Conservation (phyloP, 2,888 invertebrate species). For the Tenthredo notha region DNA sequence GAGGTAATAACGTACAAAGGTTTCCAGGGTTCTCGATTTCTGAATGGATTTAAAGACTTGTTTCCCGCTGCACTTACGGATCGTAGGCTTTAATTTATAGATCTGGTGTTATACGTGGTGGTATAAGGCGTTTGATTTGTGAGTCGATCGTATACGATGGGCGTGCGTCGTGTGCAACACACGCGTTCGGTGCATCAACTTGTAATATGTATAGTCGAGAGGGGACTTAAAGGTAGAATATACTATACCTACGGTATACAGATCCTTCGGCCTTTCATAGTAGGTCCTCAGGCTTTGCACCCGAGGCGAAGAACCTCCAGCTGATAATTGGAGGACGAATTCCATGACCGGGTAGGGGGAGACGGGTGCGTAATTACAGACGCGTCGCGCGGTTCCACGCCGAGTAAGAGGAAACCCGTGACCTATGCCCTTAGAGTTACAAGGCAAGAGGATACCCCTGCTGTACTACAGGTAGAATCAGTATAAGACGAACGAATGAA, state of each 20-base stretch:
- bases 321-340: slow-evolving; percentile 52
- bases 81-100: slow-evolving; percentile 40
- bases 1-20: background rate
- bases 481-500: slow-evolving; percentile 20
- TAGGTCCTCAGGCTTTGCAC: slow-evolving; percentile 20
- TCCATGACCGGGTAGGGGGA: slow-evolving; percentile 36
- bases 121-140: slow-evolving; percentile 41
- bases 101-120: slow-evolving; percentile 19
- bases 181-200: slow-evolving; percentile 30
- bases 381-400: slow-evolving; percentile 51
- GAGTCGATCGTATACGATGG: slow-evolving; percentile 35
- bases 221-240: background rate
- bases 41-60: slow-evolving; percentile 7
- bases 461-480: slow-evolving; percentile 8
- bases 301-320: slow-evolving; percentile 36
- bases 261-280: slow-evolving; percentile 13
- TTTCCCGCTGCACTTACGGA: slow-evolving; percentile 15
- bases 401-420: slow-evolving; percentile 49
- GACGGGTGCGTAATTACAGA: slow-evolving; percentile 42
- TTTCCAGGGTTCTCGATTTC: slow-evolving; percentile 12
- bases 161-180: slow-evolving; percentile 46
- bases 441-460: slow-evolving; percentile 19
- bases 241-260: background rate
- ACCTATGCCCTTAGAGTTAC: slow-evolving; percentile 34
- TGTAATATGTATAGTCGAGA: background rate